Evolutionary conservation across 2,113 vertebrate genomes (phyloP).

Genomic region (Cephalopholis sonnerati): DNA sequence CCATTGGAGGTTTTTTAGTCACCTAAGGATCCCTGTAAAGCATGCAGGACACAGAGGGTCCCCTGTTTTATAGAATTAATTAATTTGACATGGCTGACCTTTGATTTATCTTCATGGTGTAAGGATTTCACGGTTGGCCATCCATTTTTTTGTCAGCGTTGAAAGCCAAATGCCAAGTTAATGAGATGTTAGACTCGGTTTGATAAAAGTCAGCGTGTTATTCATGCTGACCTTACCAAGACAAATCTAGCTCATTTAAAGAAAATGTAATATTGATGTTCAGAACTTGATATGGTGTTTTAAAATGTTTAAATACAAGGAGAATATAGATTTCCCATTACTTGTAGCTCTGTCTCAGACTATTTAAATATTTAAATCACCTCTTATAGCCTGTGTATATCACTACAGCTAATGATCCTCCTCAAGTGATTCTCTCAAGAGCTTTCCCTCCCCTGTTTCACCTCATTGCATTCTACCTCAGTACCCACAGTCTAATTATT

Average conservation of each 20-base stretch:
- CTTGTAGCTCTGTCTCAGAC: background rate
- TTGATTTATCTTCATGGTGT: constrained; percentile 37
- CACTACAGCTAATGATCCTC: constrained; percentile 32
- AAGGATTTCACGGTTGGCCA: constrained; percentile 19
- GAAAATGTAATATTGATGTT: background rate
- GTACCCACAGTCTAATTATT: constrained; percentile 37
- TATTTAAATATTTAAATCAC: constrained; percentile 21
- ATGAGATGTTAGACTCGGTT: background rate
- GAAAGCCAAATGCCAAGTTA: constrained; percentile 16
- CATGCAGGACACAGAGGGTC: background rate
- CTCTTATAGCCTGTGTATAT: background rate
- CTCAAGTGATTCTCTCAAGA: constrained; percentile 3
- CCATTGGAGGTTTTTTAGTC: background rate
- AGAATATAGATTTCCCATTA: background rate
- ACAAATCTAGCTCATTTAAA: background rate
- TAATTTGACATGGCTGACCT: constrained; percentile 61
- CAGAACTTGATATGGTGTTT: background rate
- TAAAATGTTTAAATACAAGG: background rate
- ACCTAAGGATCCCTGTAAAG: background rate
- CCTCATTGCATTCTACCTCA: background rate
- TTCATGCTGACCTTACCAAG: background rate
- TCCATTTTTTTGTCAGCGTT: constrained; percentile 19
- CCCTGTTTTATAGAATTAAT: constrained; percentile 8
- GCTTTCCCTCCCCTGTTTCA: constrained; percentile 12
- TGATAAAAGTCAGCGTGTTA: constrained; percentile 2